These are phyloP conservation scores for Scleropages formosus DNA, from an alignment of 2,797 vertebrate species.

Conservation along the genomic window DNA sequence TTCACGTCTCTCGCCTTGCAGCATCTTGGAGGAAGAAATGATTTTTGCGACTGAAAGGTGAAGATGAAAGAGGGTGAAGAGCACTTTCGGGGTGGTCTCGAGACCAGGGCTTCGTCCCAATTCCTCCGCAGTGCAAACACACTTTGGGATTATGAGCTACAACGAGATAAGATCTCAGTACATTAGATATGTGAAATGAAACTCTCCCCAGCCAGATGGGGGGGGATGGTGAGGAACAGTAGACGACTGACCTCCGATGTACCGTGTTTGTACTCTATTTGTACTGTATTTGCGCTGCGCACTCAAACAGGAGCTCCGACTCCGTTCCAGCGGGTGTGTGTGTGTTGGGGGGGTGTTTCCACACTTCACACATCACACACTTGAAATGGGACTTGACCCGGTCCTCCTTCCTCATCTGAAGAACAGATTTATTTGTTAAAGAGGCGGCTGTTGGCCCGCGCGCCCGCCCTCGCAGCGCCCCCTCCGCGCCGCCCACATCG, in stretches of 20 bases:
- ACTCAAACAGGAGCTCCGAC: conserved; percentile 47
- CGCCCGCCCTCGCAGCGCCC: too few relatives aligned
- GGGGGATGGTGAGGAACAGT: conserved; percentile 48
- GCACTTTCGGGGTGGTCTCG: conserved; percentile 54
- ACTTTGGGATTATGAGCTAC: conserved; percentile 65
- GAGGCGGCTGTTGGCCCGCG: too few relatives aligned
- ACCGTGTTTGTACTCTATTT: conserved; percentile 56
- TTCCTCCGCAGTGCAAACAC: conserved; percentile 65
- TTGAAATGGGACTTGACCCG: too few relatives aligned
- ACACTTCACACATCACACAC: not conserved
- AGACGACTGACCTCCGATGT: conserved; percentile 54
- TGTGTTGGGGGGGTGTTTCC: not conserved
- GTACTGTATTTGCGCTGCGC: conserved; percentile 60
- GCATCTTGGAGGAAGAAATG: too few relatives aligned
- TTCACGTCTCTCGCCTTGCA: too few relatives aligned
- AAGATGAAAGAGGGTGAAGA: too few relatives aligned
- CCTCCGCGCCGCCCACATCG: too few relatives aligned
- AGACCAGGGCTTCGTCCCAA: conserved; percentile 41
- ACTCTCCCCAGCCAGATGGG: conserved; percentile 43
- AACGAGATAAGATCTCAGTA: conserved; percentile 70
- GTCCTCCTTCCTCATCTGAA: too few relatives aligned
- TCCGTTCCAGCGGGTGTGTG: too few relatives aligned
- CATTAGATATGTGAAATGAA: conserved; percentile 67
- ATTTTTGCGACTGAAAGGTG: too few relatives aligned
- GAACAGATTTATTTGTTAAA: too few relatives aligned